Evolutionary conservation across 2,888 invertebrate species (phyloP), one percentile per base, ranked within the genome.

Genomic region (Notodonta ziczac): DNA sequence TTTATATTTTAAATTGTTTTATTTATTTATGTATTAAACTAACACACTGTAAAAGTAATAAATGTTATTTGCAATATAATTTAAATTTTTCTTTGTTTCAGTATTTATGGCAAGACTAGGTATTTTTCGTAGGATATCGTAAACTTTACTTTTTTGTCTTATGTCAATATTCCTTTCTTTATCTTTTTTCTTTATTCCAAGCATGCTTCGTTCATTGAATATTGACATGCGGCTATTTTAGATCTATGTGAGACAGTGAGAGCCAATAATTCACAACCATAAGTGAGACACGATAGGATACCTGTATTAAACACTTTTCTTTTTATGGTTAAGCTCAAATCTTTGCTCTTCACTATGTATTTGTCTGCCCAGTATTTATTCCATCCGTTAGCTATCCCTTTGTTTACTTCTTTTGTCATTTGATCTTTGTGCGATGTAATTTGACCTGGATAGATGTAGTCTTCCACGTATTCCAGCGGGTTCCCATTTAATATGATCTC

Each of bases 401-500:
- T 62, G 58, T 67, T 57, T 55, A 59, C 55, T 14, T 60, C 67
- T 13, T 67, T 62, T 40, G 62, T 56, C 1, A 60, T 63, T 51
- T 10, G 59, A 7, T 9, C n/a, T 12, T 10, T 56, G 60, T 12
- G 56, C 58, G 53, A 60, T 57, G 50, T 61, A 55, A 44, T 58
- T 63, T 54, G 16, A 48, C 32, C n/a, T 46, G 13, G n/a, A 6
- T 46, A 46, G 4, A n/a, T 13, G 13, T 46, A 46, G 8, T 46
- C 44, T 12, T 46, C n/a, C 5, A 13, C 13, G n/a, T 46, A 46
- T 9, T 46, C 44, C 5, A 46, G 8, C 9, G 12, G 13, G 8
- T 1, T n/a, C 5, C 13, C 44, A 4, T 46, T 46, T 46, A 13
- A 4, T 12, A 12, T 46, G 44, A 46, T 13, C 5, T 8, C 13